Percentiles rank a stretch among this genome's conserved stretches.
These are phyloP conservation scores for Polyergus mexicanus DNA, from an alignment of 1,140 invertebrate genomes.

Conservation along the genomic window DNA sequence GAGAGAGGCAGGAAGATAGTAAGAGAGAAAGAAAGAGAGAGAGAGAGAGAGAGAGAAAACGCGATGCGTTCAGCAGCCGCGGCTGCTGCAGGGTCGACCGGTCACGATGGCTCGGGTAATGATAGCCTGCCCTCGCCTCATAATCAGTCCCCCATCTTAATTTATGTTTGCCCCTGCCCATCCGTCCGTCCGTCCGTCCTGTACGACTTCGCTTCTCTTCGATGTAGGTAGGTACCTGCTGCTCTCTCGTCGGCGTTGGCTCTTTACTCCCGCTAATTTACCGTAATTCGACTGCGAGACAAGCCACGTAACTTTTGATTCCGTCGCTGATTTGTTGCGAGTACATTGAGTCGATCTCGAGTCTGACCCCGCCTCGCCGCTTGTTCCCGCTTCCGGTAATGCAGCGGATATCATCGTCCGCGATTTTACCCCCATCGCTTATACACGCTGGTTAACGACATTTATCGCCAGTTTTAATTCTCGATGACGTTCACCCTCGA, in stretches of 20 bases:
- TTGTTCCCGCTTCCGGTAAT: slow-evolving; percentile 65
- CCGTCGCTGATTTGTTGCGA: slow-evolving; percentile 74
- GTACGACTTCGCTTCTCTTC: slow-evolving; percentile 78
- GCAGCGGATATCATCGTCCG: background rate
- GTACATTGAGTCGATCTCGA: slow-evolving; percentile 47
- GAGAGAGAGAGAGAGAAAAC: slow-evolving; percentile 49
- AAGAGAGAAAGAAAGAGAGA: slow-evolving; percentile 40
- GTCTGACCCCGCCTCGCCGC: slow-evolving; percentile 37
- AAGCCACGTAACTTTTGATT: slow-evolving; percentile 76
- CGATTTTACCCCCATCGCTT: background rate
- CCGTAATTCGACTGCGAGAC: slow-evolving; percentile 82
- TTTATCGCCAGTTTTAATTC: background rate
- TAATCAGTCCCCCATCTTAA: slow-evolving; percentile 86
- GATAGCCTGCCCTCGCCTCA: slow-evolving; percentile 85
- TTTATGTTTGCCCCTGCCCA: slow-evolving; percentile 86
- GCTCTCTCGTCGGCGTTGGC: slow-evolving; percentile 70
- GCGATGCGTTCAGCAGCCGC: slow-evolving; percentile 79
- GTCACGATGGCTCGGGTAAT: slow-evolving; percentile 85
- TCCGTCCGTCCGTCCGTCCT: slow-evolving; percentile 77
- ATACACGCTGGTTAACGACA: background rate
- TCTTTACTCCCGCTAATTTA: slow-evolving; percentile 84
- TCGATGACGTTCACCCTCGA: background rate
- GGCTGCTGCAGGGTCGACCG: slow-evolving; percentile 84
- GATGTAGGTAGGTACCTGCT: slow-evolving; percentile 84
- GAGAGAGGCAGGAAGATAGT: slow-evolving; percentile 40